Base-by-base conservation (phyloP, 2,113 vertebrate genomes). In the Lepisosteus oculatus region DNA sequence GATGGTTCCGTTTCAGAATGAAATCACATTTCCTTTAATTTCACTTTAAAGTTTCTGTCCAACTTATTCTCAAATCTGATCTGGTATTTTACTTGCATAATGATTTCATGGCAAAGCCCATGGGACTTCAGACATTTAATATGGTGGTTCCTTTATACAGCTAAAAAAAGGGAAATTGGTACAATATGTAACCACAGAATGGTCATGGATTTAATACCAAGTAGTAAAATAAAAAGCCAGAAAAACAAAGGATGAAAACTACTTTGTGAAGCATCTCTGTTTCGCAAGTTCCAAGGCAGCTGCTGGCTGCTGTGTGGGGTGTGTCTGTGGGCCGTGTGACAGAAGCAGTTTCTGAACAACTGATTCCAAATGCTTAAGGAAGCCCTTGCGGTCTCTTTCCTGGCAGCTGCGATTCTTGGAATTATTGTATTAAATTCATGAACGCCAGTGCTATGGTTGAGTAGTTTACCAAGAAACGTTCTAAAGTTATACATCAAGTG, bases 161-260 rank as follows among this genome's bases (percentile, higher is more conserved):
- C 72, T 80, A 76, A 79, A 76, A 75, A 68, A 55, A 65, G 42
- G 77, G 79, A 85, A 88, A 89, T 85, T 87, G 85, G 79, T 90
- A 90, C 85, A 82, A 82, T 81, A 75, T 86, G 88, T 85, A 80
- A 90, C 89, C 89, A 80, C 88, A 90, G 78, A 80, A 80, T 81
- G 80, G 77, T 88, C 83, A 67, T 79, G 76, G 78, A 82, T 90
- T 89, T 84, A 89, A 87, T 84, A 77, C 80, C 69, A 76, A 79
- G 72, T 83, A 84, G 80, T 87, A 83, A 89, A 80, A 78, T 84
- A 78, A 73, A 87, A 87, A 73, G 81, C 79, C 86, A 86, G 85
- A 81, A 85, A 88, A 87, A 88, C 84, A 85, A 88, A 87, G 84
- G 81, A 81, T 85, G 73, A 77, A 80, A 62, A 42, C 12, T 76